These are phyloP conservation scores for Artibeus jamaicensis DNA, from an alignment of 2,797 vertebrate species.

Conservation along the genomic window DNA sequence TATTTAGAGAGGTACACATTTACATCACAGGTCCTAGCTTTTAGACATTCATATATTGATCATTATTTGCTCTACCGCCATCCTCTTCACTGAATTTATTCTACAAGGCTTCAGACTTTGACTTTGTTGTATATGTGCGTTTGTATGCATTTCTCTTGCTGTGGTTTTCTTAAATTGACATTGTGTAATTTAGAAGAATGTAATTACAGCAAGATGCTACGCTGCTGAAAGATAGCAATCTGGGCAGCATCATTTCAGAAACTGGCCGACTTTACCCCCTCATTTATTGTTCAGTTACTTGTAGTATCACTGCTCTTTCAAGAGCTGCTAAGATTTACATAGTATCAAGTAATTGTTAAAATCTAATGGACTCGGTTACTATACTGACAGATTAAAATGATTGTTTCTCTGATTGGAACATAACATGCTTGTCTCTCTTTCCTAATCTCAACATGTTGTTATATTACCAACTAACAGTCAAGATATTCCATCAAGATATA, in stretches of 20 bases:
- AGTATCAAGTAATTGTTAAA: background rate
- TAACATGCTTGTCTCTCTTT: constrained; percentile 43
- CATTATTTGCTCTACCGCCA: background rate
- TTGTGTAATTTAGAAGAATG: background rate
- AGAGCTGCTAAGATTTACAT: background rate
- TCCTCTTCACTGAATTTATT: background rate
- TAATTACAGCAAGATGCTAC: background rate
- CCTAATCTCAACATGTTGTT: constrained; percentile 61
- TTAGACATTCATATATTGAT: background rate
- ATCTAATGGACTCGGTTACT: background rate
- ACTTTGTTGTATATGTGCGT: background rate
- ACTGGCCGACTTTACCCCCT: background rate
- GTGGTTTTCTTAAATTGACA: background rate
- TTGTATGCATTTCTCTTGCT: background rate
- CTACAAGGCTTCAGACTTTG: background rate
- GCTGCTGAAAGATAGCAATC: background rate
- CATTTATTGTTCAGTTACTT: background rate
- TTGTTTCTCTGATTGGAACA: background rate
- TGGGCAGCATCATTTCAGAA: background rate
- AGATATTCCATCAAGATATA: background rate
- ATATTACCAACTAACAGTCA: constrained; percentile 53
- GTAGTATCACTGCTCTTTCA: background rate
- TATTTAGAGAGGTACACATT: background rate
- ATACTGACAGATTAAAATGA: background rate
- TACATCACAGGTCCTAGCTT: background rate